Percentiles rank a stretch among this genome's conserved stretches.
phyloP scores from a whole-genome alignment of 2,113 vertebrate genomes.

The Fregetta grallaria region DNA sequence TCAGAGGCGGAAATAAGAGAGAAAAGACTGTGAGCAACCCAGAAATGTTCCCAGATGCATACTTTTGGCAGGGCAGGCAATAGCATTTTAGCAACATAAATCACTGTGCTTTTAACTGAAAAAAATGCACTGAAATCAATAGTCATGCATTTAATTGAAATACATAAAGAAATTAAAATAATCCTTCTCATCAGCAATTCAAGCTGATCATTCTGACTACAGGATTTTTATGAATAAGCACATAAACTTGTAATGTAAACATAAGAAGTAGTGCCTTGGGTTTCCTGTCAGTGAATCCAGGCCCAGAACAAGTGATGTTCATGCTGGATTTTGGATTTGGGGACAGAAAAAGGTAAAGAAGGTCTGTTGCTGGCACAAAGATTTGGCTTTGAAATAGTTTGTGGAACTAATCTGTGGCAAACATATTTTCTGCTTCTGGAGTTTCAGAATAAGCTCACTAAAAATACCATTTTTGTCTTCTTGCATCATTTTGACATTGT shows the following conservation, averaged over 20 bases:
- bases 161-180: conserved; percentile 64
- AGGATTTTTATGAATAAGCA: conserved; percentile 57
- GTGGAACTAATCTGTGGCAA: conserved; percentile 21
- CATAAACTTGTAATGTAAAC: conserved; percentile 52
- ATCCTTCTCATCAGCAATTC: conserved; percentile 46
- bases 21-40: conserved; percentile 51
- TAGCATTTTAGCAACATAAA: conserved; percentile 54
- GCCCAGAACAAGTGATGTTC: conserved; percentile 40
- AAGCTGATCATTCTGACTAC: conserved; percentile 40
- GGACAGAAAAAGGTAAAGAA: conserved; percentile 11
- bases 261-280: conserved; percentile 37
- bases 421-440: conserved; percentile 25
- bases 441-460: background rate
- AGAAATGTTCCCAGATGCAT: conserved; percentile 61
- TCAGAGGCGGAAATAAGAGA: conserved; percentile 5
- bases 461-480: background rate
- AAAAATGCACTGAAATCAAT: conserved; percentile 47
- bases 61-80: conserved; percentile 58
- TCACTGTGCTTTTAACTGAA: conserved; percentile 57
- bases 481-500: background rate
- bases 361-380: background rate
- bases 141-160: conserved; percentile 51
- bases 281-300: conserved; percentile 48
- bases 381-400: conserved; percentile 20
- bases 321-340: background rate